These are phyloP conservation scores for Drosophila nigromelanica DNA, from an alignment of 1,140 invertebrate species.

Conservation along the genomic window DNA sequence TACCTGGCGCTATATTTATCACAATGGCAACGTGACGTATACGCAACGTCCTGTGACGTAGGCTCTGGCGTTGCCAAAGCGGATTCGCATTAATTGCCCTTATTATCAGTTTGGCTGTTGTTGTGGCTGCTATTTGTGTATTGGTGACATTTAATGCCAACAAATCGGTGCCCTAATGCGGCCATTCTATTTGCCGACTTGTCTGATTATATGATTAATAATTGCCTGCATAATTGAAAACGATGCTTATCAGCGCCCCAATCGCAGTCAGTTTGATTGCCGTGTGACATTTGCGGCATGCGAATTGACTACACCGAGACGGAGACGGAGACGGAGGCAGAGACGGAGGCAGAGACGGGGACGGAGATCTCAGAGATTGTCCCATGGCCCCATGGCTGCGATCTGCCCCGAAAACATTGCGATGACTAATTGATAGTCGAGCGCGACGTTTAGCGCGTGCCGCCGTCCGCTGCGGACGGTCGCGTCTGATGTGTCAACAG, in stretches of 20 bases:
- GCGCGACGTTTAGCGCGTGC: conserved; percentile 59
- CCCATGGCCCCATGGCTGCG: no score
- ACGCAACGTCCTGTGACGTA: conserved; percentile 61
- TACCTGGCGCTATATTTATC: conserved; percentile 34
- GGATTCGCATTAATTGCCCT: conserved; percentile 66
- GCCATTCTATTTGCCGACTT: conserved; percentile 30
- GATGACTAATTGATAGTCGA: conserved; percentile 44
- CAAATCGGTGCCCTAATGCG: conserved; percentile 53
- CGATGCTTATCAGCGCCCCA: conserved; percentile 29
- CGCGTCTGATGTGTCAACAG: conserved; percentile 57
- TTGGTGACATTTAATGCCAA: conserved; percentile 46
- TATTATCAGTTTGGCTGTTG: conserved; percentile 38
- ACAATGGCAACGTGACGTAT: conserved; percentile 58
- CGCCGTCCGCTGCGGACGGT: conserved; percentile 22
- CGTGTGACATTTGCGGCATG: conserved; percentile 7
- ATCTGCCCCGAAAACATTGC: background rate
- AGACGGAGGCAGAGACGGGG: no score
- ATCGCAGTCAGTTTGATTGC: background rate
- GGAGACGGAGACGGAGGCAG: background rate
- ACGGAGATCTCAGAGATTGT: no score
- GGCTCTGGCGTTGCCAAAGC: conserved; percentile 22
- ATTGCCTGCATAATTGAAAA: conserved; percentile 43
- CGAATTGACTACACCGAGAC: background rate
- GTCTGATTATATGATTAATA: conserved; percentile 44
- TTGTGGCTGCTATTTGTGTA: background rate